These are phyloP conservation scores for Oplegnathus fasciatus DNA, from an alignment of 2,113 vertebrate species.

Conservation along the genomic window DNA sequence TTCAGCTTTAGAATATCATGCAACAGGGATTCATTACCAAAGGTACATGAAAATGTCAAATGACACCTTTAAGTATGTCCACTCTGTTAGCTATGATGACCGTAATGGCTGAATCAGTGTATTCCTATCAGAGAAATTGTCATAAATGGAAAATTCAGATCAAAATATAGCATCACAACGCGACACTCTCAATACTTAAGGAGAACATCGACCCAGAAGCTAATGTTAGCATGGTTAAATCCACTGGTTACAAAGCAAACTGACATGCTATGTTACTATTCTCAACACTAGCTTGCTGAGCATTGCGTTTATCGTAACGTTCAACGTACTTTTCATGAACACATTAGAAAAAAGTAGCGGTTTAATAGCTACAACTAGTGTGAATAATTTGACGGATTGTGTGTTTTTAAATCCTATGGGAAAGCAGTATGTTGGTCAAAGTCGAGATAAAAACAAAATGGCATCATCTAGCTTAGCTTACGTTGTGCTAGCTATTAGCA, in stretches of 20 bases:
- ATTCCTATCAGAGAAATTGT: neutral
- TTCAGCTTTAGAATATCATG: neutral
- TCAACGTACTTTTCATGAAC: neutral
- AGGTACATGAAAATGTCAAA: neutral
- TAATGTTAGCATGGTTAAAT: neutral
- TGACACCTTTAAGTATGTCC: neutral
- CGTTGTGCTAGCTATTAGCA: conserved; percentile 39
- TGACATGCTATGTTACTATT: conserved; percentile 2
- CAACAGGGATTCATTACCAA: neutral
- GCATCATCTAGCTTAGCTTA: conserved; percentile 74
- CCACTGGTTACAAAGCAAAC: neutral
- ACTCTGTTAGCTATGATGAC: neutral
- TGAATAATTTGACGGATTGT: neutral
- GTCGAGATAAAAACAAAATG: conserved; percentile 85
- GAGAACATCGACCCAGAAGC: neutral
- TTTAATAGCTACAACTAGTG: neutral
- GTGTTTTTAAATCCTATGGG: neutral
- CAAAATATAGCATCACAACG: conserved; percentile 1
- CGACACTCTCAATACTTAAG: neutral
- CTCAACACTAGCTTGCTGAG: neutral
- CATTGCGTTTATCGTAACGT: neutral
- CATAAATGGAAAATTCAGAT: neutral
- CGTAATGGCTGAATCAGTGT: neutral
- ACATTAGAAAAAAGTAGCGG: accelerated
- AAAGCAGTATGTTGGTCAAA: conserved; percentile 55